Conservation (phyloP, 92 coral and sea anemone genomes). For the Porites rus region DNA sequence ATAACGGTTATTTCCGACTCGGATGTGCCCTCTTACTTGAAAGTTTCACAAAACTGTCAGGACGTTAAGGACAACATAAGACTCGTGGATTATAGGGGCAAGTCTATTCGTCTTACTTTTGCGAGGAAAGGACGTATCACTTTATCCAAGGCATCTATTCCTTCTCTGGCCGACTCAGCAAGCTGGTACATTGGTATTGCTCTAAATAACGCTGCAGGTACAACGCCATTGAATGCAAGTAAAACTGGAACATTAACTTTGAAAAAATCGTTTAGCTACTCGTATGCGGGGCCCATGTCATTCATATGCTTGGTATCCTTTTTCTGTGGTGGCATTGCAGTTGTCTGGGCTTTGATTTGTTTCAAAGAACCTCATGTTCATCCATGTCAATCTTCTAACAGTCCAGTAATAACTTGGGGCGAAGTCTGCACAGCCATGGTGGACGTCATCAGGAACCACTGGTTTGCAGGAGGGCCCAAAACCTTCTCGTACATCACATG, state of each 20-base stretch:
- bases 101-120: constrained; percentile 2
- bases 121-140: constrained; percentile 13
- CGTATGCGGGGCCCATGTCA: not conserved
- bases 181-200: constrained; percentile 14
- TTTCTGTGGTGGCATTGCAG: not conserved
- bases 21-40: constrained; percentile 6
- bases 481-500: constrained; percentile 78
- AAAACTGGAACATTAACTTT: not conserved
- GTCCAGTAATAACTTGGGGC: not conserved
- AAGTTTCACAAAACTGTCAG: not conserved
- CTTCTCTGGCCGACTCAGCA: not conserved
- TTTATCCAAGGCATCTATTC: constrained; percentile 3
- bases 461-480: constrained; percentile 66
- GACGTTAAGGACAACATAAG: not conserved
- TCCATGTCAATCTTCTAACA: not conserved
- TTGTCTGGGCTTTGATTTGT: not conserved
- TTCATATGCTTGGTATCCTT: not conserved
- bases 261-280: constrained; percentile 1
- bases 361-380: not conserved
- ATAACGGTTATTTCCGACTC: not conserved
- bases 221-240: not conserved
- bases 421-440: constrained; percentile 62
- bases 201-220: not conserved
- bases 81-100: not conserved
- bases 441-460: constrained; percentile 47